A percentile compares a stretch with the other conserved stretches of the same genome.
Evolutionary conservation across 2,113 vertebrate species (phyloP).

Genomic region (Reinhardtius hippoglossoides): DNA sequence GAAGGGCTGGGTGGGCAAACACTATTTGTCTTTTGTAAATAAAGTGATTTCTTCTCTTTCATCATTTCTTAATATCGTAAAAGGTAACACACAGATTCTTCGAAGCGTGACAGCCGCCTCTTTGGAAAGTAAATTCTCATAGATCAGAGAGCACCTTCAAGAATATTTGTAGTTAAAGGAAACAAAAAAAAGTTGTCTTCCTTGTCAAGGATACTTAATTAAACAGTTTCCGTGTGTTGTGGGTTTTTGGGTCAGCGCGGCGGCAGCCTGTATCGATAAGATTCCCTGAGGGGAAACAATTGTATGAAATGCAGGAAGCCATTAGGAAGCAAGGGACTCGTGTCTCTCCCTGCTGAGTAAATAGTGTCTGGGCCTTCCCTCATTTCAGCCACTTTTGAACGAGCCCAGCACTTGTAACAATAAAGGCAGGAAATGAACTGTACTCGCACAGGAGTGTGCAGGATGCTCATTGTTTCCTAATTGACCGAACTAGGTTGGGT

Average conservation of each 20-base stretch:
- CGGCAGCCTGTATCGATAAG: slow-evolving; percentile 67
- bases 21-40: not conserved
- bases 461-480: slow-evolving; percentile 66
- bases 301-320: slow-evolving; percentile 84
- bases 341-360: slow-evolving; percentile 79
- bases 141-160: not conserved
- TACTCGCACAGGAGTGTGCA: slow-evolving; percentile 55
- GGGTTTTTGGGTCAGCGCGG: slow-evolving; percentile 46
- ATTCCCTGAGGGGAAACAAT: slow-evolving; percentile 85
- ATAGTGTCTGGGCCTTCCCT: slow-evolving; percentile 67
- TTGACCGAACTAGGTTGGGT: slow-evolving; percentile 61
- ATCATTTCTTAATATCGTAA: not conserved
- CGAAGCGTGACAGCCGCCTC: not conserved
- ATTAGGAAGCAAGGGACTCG: slow-evolving; percentile 81
- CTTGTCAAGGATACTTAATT: slow-evolving; percentile 57
- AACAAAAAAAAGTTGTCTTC: slow-evolving; percentile 5
- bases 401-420: slow-evolving; percentile 72
- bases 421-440: slow-evolving; percentile 78
- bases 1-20: not conserved
- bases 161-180: not conserved
- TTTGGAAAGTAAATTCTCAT: not conserved
- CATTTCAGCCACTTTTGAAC: slow-evolving; percentile 64
- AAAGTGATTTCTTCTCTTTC: not conserved
- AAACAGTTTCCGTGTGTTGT: slow-evolving; percentile 43
- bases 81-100: not conserved